Percentiles rank a stretch among this genome's conserved stretches.
Evolutionary conservation across 2,888 invertebrate species (phyloP).

Genomic region (Macaria liturata): DNA sequence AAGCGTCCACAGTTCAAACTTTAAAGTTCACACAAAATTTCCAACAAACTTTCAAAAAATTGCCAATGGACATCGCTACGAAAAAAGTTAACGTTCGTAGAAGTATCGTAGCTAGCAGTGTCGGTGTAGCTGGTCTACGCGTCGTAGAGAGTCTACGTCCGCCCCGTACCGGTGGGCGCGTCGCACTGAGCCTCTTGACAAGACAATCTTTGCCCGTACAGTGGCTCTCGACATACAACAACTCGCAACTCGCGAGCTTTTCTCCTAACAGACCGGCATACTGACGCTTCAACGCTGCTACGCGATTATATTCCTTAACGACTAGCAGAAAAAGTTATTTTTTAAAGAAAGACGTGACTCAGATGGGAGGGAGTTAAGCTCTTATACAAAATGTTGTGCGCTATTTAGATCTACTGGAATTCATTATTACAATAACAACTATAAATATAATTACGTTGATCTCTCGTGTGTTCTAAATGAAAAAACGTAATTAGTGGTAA

Average conservation of each 20-base stretch:
- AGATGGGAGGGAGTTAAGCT: no score
- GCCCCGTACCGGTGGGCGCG: conserved; percentile 65
- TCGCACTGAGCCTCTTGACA: conserved; percentile 77
- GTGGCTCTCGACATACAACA: conserved; percentile 73
- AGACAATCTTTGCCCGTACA: conserved; percentile 77
- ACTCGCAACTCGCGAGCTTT: conserved; percentile 75
- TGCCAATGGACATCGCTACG: conserved; percentile 3
- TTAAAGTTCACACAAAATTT: conserved; percentile 32
- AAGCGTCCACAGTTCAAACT: conserved; percentile 45
- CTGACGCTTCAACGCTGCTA: background rate
- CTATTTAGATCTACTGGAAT: no score
- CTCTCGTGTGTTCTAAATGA: no score
- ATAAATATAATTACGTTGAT: no score
- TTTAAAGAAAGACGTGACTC: no score
- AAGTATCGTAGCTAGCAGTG: conserved; percentile 47
- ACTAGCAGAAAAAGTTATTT: no score
- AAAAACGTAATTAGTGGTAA: no score
- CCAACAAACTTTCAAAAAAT: conserved; percentile 12
- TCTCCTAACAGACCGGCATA: background rate
- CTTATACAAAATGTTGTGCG: no score
- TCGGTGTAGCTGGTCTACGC: conserved; percentile 50
- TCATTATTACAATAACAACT: no score
- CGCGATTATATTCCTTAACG: background rate
- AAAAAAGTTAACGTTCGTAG: conserved; percentile 45
- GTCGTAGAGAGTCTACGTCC: conserved; percentile 59